Evolutionary conservation across 2,888 invertebrate genomes (phyloP).

Genomic region (Heterodera filipjevi): DNA sequence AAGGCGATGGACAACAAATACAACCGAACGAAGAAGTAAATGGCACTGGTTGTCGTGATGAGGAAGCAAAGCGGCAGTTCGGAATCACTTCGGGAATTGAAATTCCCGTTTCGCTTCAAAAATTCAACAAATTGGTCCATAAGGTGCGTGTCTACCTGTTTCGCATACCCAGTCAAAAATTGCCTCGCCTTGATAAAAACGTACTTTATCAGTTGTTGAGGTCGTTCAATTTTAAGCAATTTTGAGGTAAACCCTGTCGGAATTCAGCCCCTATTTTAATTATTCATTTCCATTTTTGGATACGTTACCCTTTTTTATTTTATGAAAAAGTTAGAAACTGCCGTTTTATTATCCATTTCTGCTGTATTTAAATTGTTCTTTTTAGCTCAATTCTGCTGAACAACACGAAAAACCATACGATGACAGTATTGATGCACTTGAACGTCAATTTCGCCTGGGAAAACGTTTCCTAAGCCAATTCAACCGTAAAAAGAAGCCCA

Average conservation of each 20-base stretch:
- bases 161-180: too few relatives aligned
- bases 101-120: not conserved
- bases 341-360: not conserved
- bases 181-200: too few relatives aligned
- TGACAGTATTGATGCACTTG: not conserved
- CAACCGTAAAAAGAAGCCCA: not conserved
- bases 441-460: not conserved
- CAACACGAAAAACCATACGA: not conserved
- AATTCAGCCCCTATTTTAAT: too few relatives aligned
- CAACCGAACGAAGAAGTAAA: not conserved
- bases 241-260: too few relatives aligned
- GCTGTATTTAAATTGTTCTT: not conserved
- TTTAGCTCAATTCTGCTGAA: not conserved
- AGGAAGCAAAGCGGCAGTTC: constrained; percentile 4
- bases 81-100: not conserved
- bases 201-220: too few relatives aligned
- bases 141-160: too few relatives aligned
- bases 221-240: too few relatives aligned
- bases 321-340: not conserved
- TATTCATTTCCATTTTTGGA: too few relatives aligned
- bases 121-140: not conserved
- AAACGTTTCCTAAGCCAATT: not conserved
- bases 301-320: too few relatives aligned
- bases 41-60: not conserved
- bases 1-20: not conserved